Evolutionary conservation across 2,888 invertebrate genomes (phyloP).

Genomic region (Heliconius aoede): DNA sequence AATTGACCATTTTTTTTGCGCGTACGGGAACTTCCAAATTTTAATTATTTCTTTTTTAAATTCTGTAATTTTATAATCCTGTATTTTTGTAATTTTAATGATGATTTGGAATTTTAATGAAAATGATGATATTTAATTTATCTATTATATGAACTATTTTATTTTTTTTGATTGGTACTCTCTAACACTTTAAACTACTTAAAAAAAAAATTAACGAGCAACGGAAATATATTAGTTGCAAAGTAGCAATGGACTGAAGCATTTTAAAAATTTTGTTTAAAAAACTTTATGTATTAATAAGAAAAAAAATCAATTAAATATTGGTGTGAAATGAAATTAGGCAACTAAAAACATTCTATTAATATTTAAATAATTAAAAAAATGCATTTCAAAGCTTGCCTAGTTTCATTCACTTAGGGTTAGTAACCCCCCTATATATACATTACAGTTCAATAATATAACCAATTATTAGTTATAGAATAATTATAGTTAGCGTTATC

Average conservation of each 20-base stretch:
- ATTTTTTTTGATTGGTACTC: too few relatives aligned
- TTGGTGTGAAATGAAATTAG: conserved; percentile 1
- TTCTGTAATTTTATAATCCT: too few relatives aligned
- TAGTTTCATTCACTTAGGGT: conserved; percentile 9
- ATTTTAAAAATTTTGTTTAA: neutral
- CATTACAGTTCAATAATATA: conserved; percentile 20
- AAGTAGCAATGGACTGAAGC: neutral
- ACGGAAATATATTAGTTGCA: neutral
- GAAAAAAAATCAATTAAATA: too few relatives aligned
- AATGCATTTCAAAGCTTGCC: conserved; percentile 32
- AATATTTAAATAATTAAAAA: neutral
- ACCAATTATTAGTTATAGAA: conserved; percentile 30
- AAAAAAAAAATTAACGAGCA: neutral
- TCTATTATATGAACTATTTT: too few relatives aligned
- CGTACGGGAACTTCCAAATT: too few relatives aligned
- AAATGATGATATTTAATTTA: too few relatives aligned
- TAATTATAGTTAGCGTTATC: too few relatives aligned
- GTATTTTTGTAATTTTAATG: too few relatives aligned
- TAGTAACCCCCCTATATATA: neutral
- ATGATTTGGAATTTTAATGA: too few relatives aligned
- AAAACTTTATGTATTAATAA: neutral
- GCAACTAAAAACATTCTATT: neutral
- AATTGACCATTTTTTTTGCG: too few relatives aligned
- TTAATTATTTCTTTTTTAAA: too few relatives aligned
- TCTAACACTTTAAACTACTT: too few relatives aligned